Percentiles rank a stretch among this genome's conserved stretches.
These are phyloP conservation scores for Lottia scabra DNA, from an alignment of 2,888 invertebrate species.

Conservation along the genomic window DNA sequence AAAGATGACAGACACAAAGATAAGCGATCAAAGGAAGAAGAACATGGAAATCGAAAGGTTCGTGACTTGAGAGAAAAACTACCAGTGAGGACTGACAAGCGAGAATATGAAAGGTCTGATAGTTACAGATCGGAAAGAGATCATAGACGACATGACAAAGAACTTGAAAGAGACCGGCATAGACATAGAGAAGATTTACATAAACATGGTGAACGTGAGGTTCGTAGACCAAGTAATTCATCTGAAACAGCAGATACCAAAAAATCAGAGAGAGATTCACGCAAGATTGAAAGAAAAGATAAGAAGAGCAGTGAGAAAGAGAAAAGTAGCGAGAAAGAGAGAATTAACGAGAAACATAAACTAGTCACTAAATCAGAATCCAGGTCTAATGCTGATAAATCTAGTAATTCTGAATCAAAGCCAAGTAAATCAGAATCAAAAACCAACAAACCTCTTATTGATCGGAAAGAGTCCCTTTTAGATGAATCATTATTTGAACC, in stretches of 20 bases:
- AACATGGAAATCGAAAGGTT: conserved; percentile 19
- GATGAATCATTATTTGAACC: conserved; percentile 63
- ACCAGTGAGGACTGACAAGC: conserved; percentile 11
- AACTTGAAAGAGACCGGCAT: not conserved
- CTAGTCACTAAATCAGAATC: not conserved
- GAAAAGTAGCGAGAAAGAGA: conserved; percentile 3
- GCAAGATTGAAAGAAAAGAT: conserved; percentile 17
- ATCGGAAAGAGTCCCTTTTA: conserved; percentile 57
- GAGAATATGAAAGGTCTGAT: conserved; percentile 12
- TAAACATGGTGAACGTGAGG: conserved; percentile 16
- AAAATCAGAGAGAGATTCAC: conserved; percentile 22
- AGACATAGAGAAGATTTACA: not conserved
- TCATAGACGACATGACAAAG: not conserved
- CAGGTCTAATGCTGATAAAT: not conserved
- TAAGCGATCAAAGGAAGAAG: conserved; percentile 21
- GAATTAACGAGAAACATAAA: conserved; percentile 1
- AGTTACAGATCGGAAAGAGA: not conserved
- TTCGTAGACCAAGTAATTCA: not conserved
- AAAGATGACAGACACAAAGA: conserved; percentile 18
- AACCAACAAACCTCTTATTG: conserved; percentile 13
- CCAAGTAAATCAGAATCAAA: not conserved
- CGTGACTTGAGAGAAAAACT: conserved; percentile 12
- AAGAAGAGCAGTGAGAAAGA: not conserved
- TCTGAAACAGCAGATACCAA: conserved; percentile 32
- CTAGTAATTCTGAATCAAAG: not conserved